phyloP scores from a whole-genome alignment of 2,113 vertebrate species.

The Sebastes schlegelii region DNA sequence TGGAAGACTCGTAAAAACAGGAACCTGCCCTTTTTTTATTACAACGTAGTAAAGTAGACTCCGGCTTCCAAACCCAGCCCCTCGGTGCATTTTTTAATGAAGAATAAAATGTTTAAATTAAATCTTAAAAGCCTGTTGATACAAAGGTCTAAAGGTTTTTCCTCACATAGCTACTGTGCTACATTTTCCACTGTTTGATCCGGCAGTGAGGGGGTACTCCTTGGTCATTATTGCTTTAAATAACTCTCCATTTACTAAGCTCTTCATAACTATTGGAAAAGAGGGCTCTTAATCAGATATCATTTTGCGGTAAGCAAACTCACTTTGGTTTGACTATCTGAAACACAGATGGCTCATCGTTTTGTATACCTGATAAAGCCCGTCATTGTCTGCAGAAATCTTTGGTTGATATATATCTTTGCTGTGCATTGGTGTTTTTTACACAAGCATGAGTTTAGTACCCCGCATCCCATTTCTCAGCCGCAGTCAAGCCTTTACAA shows the following conservation, averaged over 20 bases:
- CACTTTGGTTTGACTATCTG: constrained; percentile 14
- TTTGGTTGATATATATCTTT: background rate
- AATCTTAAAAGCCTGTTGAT: constrained; percentile 68
- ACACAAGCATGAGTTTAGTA: background rate
- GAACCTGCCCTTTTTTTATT: constrained; percentile 35
- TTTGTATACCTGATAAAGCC: background rate
- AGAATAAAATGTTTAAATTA: constrained; percentile 69
- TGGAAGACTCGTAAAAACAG: constrained; percentile 52
- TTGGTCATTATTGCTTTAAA: constrained; percentile 36
- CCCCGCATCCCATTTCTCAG: constrained; percentile 25
- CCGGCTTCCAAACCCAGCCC: constrained; percentile 32
- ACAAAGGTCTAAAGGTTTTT: constrained; percentile 52
- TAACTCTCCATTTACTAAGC: constrained; percentile 26
- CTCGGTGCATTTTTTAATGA: constrained; percentile 57
- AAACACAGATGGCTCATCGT: background rate
- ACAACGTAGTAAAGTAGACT: constrained; percentile 54
- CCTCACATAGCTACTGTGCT: constrained; percentile 20
- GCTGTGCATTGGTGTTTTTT: constrained; percentile 1
- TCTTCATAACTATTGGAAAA: constrained; percentile 23
- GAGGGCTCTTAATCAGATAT: constrained; percentile 26
- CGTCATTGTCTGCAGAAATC: background rate
- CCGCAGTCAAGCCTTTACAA: constrained; percentile 35
- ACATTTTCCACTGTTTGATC: constrained; percentile 33
- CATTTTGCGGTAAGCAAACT: constrained; percentile 30
- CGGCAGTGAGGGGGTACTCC: background rate